A percentile compares a stretch with the other conserved stretches of the same genome.
phyloP scores from a whole-genome alignment of 2,797 vertebrate genomes.

The Sebastes taczanowskii region DNA sequence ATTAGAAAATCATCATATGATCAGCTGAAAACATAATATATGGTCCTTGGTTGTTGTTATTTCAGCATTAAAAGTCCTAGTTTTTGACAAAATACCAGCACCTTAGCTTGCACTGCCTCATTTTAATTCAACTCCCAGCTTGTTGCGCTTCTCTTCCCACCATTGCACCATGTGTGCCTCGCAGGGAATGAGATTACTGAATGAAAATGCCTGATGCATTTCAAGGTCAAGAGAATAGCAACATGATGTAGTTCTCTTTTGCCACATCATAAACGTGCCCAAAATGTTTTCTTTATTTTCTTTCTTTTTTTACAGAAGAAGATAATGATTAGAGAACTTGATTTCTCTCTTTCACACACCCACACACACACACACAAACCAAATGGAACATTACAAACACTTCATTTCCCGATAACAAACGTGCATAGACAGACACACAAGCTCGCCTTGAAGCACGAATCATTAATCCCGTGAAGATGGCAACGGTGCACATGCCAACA shows the following conservation, averaged over 20 bases:
- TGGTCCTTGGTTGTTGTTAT: neutral
- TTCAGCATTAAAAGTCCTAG: neutral
- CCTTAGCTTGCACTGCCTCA: neutral
- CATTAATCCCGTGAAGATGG: constrained; percentile 39
- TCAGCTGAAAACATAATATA: neutral
- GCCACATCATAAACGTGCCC: neutral
- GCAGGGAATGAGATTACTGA: constrained; percentile 7
- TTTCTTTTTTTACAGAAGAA: constrained; percentile 21
- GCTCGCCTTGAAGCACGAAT: constrained; percentile 35
- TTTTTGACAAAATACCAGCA: neutral
- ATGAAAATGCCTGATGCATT: constrained; percentile 16
- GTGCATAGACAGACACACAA: neutral
- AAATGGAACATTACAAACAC: neutral
- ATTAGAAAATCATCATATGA: neutral
- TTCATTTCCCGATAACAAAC: neutral
- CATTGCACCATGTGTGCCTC: constrained; percentile 5
- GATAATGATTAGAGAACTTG: constrained; percentile 36
- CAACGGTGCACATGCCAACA: constrained; percentile 2
- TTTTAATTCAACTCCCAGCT: neutral
- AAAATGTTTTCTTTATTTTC: neutral
- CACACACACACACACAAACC: neutral
- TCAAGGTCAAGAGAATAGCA: constrained; percentile 24
- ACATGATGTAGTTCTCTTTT: neutral
- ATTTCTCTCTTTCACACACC: neutral
- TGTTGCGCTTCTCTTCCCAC: neutral